Evolutionary conservation across 2,113 vertebrate genomes (phyloP).

Genomic region (Pleuronectes platessa): DNA sequence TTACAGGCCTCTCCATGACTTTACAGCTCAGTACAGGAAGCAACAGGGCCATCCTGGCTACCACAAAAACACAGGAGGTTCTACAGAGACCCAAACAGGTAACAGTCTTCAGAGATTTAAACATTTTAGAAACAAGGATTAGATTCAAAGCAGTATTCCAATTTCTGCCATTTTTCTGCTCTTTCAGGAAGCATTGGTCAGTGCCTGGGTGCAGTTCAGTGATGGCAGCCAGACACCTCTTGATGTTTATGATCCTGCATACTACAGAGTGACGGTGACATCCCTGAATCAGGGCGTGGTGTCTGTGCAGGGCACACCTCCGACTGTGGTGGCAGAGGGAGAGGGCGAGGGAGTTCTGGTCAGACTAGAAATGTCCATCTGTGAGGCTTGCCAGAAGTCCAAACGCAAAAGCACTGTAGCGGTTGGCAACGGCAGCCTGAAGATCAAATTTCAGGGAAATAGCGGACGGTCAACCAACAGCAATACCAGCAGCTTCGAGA

Average conservation of each 20-base stretch:
- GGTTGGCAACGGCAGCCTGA: conserved; percentile 85
- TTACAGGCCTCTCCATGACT: conserved; percentile 88
- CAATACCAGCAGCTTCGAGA: conserved; percentile 64
- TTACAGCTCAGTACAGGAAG: conserved; percentile 92
- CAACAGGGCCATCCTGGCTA: conserved; percentile 90
- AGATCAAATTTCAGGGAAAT: conserved; percentile 85
- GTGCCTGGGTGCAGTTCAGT: conserved; percentile 94
- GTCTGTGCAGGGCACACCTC: conserved; percentile 84
- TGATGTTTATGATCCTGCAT: conserved; percentile 89
- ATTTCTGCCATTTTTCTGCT: conserved; percentile 21
- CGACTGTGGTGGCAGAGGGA: conserved; percentile 82
- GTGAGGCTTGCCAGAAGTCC: conserved; percentile 90
- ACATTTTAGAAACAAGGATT: neutral
- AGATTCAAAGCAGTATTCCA: conserved; percentile 1
- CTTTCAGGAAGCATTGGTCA: conserved; percentile 89
- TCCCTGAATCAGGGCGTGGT: conserved; percentile 91
- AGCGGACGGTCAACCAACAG: conserved; percentile 63
- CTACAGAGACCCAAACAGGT: conserved; percentile 90
- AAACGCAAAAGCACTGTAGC: conserved; percentile 91
- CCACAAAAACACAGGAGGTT: conserved; percentile 86
- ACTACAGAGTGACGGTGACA: conserved; percentile 85
- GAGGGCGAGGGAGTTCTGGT: conserved; percentile 90
- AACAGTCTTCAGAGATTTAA: conserved; percentile 10
- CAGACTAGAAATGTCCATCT: conserved; percentile 90
- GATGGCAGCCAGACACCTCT: conserved; percentile 91